Conservation (phyloP, 1,140 invertebrate species). For the Manduca sexta region DNA sequence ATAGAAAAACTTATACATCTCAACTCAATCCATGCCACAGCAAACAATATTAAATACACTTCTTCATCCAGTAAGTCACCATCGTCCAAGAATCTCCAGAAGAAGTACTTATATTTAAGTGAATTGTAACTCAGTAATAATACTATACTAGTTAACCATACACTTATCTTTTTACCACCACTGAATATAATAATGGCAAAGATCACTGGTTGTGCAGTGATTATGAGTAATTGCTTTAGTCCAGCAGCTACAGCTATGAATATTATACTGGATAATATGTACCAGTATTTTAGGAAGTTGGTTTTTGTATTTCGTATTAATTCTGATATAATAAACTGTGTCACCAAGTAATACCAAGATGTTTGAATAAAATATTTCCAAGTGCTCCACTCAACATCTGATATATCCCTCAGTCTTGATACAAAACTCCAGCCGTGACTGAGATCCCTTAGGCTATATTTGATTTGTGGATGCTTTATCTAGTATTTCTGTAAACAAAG, state of each 20-base stretch:
- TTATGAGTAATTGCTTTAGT: conserved; percentile 39
- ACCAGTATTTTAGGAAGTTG: conserved; percentile 51
- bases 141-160: conserved; percentile 51
- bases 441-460: conserved; percentile 40
- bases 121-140: conserved; percentile 55
- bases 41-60: conserved; percentile 61
- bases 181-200: conserved; percentile 40
- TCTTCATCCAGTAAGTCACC: conserved; percentile 56
- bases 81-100: conserved; percentile 53
- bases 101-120: conserved; percentile 56
- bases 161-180: conserved; percentile 45
- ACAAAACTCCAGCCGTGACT: conserved; percentile 50
- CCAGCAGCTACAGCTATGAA: conserved; percentile 51
- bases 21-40: conserved; percentile 63
- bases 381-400: conserved; percentile 67
- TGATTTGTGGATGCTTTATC: conserved; percentile 21
- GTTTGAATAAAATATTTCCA: conserved; percentile 61
- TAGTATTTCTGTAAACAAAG: conserved; percentile 43
- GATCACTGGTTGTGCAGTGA: conserved; percentile 53
- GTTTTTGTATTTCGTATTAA: conserved; percentile 30
- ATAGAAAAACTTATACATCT: conserved; percentile 64
- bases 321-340: conserved; percentile 58
- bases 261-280: conserved; percentile 50
- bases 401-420: conserved; percentile 53
- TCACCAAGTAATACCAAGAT: conserved; percentile 45